A percentile compares a stretch with the other conserved stretches of the same genome.
phyloP scores from a whole-genome alignment of 1,140 invertebrate species.

The Drosophila lacertosa region DNA sequence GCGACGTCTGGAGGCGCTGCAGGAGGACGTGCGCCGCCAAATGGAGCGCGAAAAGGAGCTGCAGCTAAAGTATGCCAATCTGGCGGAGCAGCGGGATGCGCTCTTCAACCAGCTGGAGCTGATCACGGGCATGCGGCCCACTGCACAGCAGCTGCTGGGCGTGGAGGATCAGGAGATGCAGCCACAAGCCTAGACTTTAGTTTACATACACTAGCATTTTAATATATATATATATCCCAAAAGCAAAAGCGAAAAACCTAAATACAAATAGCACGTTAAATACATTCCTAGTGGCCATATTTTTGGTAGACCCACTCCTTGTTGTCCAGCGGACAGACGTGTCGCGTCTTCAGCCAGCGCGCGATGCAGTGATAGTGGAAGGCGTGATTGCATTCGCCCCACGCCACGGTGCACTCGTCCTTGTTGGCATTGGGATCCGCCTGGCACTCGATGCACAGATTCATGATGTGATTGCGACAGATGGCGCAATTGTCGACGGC shows the following conservation, averaged over 20 bases:
- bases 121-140: constrained; percentile 52
- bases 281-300: constrained; percentile 85
- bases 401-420: constrained; percentile 99
- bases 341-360: constrained; percentile 98
- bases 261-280: constrained; percentile 6
- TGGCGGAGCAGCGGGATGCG: constrained; percentile 65
- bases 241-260: constrained; percentile 8
- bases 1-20: constrained; percentile 93
- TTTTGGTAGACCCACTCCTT: constrained; percentile 99
- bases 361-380: constrained; percentile 99
- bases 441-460: constrained; percentile 99
- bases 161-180: constrained; percentile 43
- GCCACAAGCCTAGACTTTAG: constrained; percentile 11
- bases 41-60: constrained; percentile 94
- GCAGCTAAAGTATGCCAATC: constrained; percentile 86
- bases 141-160: constrained; percentile 51
- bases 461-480: constrained; percentile 99
- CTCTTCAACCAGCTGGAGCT: constrained; percentile 55
- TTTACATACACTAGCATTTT: constrained; percentile 18
- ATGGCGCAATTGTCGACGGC: constrained; percentile 99
- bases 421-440: constrained; percentile 98
- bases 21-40: constrained; percentile 96
- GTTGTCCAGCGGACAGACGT: constrained; percentile 99
- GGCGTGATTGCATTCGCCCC: constrained; percentile 99
- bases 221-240: constrained; percentile 10